A percentile compares a stretch with the other conserved stretches of the same genome.
Evolutionary conservation across 2,888 invertebrate species (phyloP).

Genomic region (Chrysotoxum bicinctum): DNA sequence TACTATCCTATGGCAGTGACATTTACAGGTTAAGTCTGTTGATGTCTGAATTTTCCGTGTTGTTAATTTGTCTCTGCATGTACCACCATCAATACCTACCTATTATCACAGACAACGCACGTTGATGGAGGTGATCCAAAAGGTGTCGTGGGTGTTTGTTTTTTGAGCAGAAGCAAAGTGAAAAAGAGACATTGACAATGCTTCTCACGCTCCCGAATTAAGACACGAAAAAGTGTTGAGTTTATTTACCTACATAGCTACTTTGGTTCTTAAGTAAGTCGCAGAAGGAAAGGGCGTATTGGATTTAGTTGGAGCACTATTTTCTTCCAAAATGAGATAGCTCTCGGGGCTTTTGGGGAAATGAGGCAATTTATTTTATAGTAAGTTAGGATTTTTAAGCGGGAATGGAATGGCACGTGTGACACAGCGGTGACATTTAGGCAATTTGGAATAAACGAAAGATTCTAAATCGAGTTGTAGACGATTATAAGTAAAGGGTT

Average conservation of each 20-base stretch:
- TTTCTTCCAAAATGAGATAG: background rate
- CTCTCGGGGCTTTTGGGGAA: background rate
- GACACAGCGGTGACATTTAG: constrained; percentile 1
- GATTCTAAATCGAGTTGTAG: constrained; percentile 3
- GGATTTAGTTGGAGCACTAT: constrained; percentile 5
- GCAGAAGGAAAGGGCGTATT: background rate
- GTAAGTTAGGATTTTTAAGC: constrained; percentile 12
- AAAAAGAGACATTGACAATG: constrained; percentile 34
- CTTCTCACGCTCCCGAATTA: constrained; percentile 42
- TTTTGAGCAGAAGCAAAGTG: background rate
- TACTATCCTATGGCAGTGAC: background rate
- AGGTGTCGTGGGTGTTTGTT: background rate
- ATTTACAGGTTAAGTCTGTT: constrained; percentile 28
- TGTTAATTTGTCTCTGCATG: constrained; percentile 40
- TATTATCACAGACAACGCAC: background rate
- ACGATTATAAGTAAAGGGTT: background rate
- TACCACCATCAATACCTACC: constrained; percentile 11
- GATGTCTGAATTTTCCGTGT: constrained; percentile 34
- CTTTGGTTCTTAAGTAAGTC: constrained; percentile 5
- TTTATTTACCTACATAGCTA: background rate
- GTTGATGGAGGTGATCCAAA: background rate
- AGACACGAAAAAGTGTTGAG: constrained; percentile 15
- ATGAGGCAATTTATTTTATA: constrained; percentile 31
- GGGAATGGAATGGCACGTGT: background rate
- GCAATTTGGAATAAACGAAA: background rate